Percentiles rank a stretch among this genome's conserved stretches.
phyloP scores from a whole-genome alignment of 1,140 invertebrate species.

The Drosophila dunni region DNA sequence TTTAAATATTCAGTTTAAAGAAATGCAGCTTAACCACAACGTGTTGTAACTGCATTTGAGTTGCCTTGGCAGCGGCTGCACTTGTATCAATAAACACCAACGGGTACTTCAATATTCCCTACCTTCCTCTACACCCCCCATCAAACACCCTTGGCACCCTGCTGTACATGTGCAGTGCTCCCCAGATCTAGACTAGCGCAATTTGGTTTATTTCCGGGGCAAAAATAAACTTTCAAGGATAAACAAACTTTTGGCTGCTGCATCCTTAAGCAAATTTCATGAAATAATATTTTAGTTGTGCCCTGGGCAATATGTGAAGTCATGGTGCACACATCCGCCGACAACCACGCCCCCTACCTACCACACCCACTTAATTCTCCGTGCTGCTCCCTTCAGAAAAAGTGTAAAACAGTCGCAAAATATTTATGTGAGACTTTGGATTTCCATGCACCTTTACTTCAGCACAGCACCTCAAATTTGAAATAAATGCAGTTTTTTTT shows the following conservation, averaged over 20 bases:
- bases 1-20: no score
- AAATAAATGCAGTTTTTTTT: constrained; percentile 46
- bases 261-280: constrained; percentile 82
- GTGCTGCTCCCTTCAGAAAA: neutral
- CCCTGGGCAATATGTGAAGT: constrained; percentile 76
- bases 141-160: constrained; percentile 1
- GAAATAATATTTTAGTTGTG: constrained; percentile 82
- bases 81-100: constrained; percentile 38
- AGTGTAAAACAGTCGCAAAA: constrained; percentile 45
- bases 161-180: constrained; percentile 19
- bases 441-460: constrained; percentile 65
- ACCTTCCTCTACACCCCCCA: neutral
- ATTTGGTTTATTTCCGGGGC: constrained; percentile 82
- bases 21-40: constrained; percentile 9
- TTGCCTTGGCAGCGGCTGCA: constrained; percentile 16
- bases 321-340: constrained; percentile 62
- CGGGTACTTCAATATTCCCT: constrained; percentile 7
- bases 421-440: constrained; percentile 71
- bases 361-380: neutral
- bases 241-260: constrained; percentile 77
- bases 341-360: constrained; percentile 6
- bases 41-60: constrained; percentile 51
- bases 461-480: constrained; percentile 66
- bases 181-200: constrained; percentile 56
- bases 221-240: constrained; percentile 83